These are phyloP conservation scores for Drosophila micromelanica DNA, from an alignment of 1,140 invertebrate genomes.

Conservation along the genomic window DNA sequence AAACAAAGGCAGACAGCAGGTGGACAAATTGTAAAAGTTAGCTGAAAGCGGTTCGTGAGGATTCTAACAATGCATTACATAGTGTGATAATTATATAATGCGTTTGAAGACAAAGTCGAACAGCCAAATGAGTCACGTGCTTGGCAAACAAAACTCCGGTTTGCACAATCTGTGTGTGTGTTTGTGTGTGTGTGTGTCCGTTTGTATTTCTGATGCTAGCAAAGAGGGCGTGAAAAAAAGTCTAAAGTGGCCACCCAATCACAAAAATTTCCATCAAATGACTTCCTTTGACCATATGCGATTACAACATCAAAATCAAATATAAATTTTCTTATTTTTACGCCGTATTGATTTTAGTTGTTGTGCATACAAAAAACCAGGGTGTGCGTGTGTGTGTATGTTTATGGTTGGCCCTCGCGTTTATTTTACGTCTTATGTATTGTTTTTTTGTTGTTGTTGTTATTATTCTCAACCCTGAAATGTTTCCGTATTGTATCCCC, in stretches of 20 bases:
- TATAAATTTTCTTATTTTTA: constrained; percentile 60
- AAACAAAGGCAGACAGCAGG: constrained; percentile 12
- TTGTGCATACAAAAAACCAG: constrained; percentile 61
- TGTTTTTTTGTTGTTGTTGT: constrained; percentile 22
- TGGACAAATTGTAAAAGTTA: constrained; percentile 28
- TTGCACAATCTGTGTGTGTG: not conserved
- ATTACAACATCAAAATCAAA: constrained; percentile 71
- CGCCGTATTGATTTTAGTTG: constrained; percentile 72
- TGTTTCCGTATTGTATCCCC: constrained; percentile 46
- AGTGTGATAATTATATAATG: constrained; percentile 46
- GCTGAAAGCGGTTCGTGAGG: constrained; percentile 12
- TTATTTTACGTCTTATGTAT: constrained; percentile 60
- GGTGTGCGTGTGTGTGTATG: not conserved
- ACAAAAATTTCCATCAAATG: constrained; percentile 30
- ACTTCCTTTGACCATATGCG: constrained; percentile 45
- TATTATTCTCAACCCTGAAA: constrained; percentile 33
- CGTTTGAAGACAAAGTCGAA: constrained; percentile 2
- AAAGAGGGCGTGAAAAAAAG: constrained; percentile 35
- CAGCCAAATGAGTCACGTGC: constrained; percentile 44
- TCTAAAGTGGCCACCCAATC: constrained; percentile 32
- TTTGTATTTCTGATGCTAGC: not conserved
- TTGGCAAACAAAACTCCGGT: constrained; percentile 18
- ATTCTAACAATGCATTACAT: constrained; percentile 15
- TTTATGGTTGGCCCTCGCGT: constrained; percentile 34
- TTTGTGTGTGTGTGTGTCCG: not conserved